Conservation (phyloP, 1,140 invertebrate species). For the Heliconius congener region DNA sequence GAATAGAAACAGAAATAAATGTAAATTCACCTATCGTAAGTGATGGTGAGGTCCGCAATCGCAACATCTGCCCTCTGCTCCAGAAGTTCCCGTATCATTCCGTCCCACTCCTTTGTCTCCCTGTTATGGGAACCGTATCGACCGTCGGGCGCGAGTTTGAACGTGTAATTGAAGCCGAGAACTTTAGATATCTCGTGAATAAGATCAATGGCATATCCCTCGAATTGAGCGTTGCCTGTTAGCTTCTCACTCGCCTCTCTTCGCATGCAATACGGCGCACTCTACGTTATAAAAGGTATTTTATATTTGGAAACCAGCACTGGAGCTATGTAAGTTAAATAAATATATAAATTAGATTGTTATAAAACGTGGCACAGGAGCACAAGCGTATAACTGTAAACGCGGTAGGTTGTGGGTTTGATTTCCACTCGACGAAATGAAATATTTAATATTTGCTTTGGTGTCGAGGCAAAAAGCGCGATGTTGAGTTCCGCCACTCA, state of each 20-base stretch:
- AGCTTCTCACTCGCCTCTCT: constrained; percentile 91
- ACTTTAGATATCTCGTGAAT: constrained; percentile 94
- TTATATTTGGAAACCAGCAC: not conserved
- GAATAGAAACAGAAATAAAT: not conserved
- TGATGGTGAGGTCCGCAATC: constrained; percentile 96
- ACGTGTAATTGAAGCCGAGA: constrained; percentile 95
- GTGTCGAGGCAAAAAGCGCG: no score
- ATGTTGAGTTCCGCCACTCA: no score
- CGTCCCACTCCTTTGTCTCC: constrained; percentile 94
- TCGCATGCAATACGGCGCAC: constrained; percentile 95
- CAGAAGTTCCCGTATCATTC: constrained; percentile 95
- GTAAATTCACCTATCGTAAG: constrained; percentile 86
- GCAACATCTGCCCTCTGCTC: constrained; percentile 95
- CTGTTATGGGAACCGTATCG: constrained; percentile 90
- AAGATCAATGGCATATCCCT: constrained; percentile 93
- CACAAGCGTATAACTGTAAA: no score
- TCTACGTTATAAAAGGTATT: constrained; percentile 81
- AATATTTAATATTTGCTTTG: no score
- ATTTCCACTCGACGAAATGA: no score
- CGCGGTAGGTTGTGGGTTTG: no score
- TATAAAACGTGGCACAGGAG: no score
- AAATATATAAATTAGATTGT: no score
- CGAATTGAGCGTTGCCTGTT: constrained; percentile 92
- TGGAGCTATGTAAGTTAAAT: not conserved
- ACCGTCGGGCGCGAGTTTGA: constrained; percentile 90